Conservation (phyloP, 2,797 vertebrate genomes). For the Caiman crocodilus region DNA sequence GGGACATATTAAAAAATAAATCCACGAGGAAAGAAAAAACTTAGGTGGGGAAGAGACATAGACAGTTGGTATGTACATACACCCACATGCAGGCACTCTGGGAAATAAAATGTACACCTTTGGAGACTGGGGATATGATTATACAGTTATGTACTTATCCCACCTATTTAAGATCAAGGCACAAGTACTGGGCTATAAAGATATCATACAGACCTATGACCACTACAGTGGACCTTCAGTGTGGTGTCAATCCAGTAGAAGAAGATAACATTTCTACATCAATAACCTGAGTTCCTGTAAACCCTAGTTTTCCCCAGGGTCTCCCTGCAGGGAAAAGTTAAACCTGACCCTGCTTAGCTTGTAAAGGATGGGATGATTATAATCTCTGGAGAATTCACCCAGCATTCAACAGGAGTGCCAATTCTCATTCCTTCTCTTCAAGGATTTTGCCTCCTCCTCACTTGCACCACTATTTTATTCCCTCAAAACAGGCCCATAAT, state of each 20-base stretch:
- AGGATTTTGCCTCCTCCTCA: conserved; percentile 23
- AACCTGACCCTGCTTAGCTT: neutral
- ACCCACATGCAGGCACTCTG: accelerated
- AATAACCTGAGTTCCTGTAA: neutral
- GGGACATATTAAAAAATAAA: conserved; percentile 46
- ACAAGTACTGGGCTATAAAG: neutral
- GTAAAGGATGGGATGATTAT: neutral
- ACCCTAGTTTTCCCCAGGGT: neutral
- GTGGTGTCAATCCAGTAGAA: neutral
- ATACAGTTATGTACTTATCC: neutral
- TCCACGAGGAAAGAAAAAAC: conserved; percentile 30
- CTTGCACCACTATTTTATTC: conserved; percentile 56
- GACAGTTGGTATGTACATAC: neutral
- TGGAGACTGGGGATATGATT: neutral
- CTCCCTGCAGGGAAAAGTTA: neutral
- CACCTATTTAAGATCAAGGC: neutral
- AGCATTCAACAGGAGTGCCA: neutral
- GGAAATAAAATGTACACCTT: neutral
- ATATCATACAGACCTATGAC: neutral
- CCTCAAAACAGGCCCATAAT: conserved; percentile 72
- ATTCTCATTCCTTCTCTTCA: neutral
- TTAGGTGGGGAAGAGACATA: neutral
- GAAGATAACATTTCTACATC: neutral
- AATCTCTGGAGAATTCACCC: neutral
- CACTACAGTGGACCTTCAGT: neutral